phyloP scores from a whole-genome alignment of 53 echinoderm and acorn worm genomes.

The Astropecten irregularis region DNA sequence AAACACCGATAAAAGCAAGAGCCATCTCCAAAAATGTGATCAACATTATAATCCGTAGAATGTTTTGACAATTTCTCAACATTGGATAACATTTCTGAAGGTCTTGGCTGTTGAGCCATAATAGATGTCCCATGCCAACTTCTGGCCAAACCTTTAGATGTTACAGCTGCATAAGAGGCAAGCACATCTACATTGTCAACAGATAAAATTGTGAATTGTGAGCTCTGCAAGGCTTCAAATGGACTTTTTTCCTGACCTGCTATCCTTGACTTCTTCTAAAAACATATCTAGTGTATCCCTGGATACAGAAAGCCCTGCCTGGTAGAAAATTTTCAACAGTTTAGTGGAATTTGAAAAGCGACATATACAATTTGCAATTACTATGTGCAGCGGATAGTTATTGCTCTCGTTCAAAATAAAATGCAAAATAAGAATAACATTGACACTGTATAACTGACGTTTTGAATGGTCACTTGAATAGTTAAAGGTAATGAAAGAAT shows the following conservation, averaged over 20 bases:
- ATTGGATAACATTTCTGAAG: background rate
- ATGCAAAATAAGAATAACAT: conserved; percentile 20
- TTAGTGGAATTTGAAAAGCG: conserved; percentile 26
- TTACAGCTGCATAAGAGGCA: conserved; percentile 34
- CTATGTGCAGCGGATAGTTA: conserved; percentile 30
- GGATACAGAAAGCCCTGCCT: conserved; percentile 21
- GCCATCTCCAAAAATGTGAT: conserved; percentile 39
- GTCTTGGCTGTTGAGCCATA: conserved; percentile 36
- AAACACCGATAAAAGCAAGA: conserved; percentile 37
- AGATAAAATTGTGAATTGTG: background rate
- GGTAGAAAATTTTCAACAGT: conserved; percentile 23
- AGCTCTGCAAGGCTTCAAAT: background rate
- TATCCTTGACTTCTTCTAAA: conserved; percentile 28
- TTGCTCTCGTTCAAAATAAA: conserved; percentile 2
- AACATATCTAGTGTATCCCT: conserved; percentile 41
- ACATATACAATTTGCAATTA: conserved; percentile 8
- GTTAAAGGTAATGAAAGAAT: background rate
- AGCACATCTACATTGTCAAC: conserved; percentile 50
- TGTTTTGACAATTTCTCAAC: background rate
- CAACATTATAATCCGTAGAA: background rate
- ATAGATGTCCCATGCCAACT: conserved; percentile 40
- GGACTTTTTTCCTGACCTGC: background rate
- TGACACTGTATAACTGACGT: background rate
- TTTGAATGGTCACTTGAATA: background rate
- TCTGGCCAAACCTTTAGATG: conserved; percentile 3